Conservation (phyloP, 2,797 vertebrate genomes). For the Sebastes vulpes region DNA sequence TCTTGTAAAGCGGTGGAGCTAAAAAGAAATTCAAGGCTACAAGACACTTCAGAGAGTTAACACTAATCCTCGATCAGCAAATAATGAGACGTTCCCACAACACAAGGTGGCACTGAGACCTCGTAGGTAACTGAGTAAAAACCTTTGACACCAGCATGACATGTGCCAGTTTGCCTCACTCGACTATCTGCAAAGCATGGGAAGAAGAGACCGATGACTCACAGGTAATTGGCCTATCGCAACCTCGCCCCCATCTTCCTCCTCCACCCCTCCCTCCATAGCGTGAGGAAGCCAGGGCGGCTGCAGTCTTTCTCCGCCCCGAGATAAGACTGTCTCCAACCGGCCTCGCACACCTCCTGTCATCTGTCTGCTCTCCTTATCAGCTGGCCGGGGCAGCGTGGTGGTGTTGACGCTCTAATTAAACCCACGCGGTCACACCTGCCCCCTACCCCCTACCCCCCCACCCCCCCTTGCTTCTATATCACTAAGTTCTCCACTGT, state of each 20-base stretch:
- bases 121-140: constrained; percentile 14
- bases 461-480: neutral
- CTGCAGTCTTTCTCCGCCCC: constrained; percentile 78
- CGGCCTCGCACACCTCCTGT: constrained; percentile 86
- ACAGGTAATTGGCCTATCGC: constrained; percentile 77
- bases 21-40: constrained; percentile 6
- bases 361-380: constrained; percentile 87
- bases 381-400: constrained; percentile 66
- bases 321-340: constrained; percentile 89
- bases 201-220: constrained; percentile 74
- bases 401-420: constrained; percentile 83
- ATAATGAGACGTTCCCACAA: constrained; percentile 25
- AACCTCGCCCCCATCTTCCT: constrained; percentile 58
- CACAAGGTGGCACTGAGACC: constrained; percentile 78
- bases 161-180: constrained; percentile 35
- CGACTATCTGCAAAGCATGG: constrained; percentile 30
- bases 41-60: neutral
- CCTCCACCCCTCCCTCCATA: constrained; percentile 60
- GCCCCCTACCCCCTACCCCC: constrained; percentile 36
- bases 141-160: constrained; percentile 59
- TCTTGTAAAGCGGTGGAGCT: neutral
- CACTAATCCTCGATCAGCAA: neutral
- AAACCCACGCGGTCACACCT: constrained; percentile 74
- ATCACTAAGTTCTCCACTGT: constrained; percentile 6
- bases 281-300: constrained; percentile 85